A percentile compares a stretch with the other conserved stretches of the same genome.
Conservation (phyloP, 1,140 invertebrate species). For the Solen grandis region DNA sequence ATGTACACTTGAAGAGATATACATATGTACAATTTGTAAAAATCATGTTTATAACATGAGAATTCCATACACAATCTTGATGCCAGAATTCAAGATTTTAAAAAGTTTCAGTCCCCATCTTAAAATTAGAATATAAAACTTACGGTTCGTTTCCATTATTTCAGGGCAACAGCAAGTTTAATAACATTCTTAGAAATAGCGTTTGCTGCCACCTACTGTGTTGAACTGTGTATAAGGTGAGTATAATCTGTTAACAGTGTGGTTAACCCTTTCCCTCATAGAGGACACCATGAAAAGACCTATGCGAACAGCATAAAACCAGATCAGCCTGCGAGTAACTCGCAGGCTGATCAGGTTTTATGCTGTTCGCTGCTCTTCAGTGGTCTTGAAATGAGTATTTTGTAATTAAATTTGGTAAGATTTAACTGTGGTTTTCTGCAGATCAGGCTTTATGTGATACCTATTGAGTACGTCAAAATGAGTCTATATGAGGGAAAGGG, state of each 20-base stretch:
- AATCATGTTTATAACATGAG: neutral
- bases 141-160: neutral
- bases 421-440: no score
- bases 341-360: no score
- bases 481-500: neutral
- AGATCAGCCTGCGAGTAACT: no score
- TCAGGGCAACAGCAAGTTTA: conserved; percentile 17
- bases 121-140: neutral
- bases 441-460: no score
- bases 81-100: neutral
- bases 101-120: no score
- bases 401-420: no score
- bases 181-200: conserved; percentile 30
- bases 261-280: neutral
- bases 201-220: conserved; percentile 41
- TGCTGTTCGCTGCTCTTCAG: no score
- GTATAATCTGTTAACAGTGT: neutral
- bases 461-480: no score
- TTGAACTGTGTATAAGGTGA: conserved; percentile 45
- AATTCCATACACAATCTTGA: neutral
- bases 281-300: no score
- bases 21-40: neutral
- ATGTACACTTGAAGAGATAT: neutral
- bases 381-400: no score
- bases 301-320: no score